phyloP scores from a whole-genome alignment of 2,797 vertebrate species.

The Acropternis orthonyx region DNA sequence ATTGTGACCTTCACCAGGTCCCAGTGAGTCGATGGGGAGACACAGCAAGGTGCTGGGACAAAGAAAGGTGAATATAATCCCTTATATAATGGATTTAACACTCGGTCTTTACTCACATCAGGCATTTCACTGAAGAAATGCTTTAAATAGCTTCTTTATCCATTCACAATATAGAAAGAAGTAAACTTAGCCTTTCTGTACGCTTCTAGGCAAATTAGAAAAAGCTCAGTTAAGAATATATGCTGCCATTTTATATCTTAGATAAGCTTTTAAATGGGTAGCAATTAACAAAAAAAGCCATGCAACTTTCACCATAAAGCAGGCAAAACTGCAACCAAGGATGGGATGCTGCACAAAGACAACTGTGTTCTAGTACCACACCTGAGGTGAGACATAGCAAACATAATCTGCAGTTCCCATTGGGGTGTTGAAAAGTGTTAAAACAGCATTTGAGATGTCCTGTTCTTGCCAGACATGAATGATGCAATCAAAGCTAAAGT shows the following conservation, averaged over 20 bases:
- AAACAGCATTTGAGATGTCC: constrained; percentile 30
- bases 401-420: constrained; percentile 14
- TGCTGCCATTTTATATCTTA: neutral
- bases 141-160: neutral
- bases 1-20: neutral
- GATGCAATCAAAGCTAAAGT: constrained; percentile 20
- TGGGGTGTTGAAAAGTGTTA: constrained; percentile 40
- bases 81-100: neutral
- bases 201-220: neutral
- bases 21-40: neutral
- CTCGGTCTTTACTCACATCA: neutral
- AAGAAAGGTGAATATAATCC: neutral
- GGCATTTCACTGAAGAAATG: neutral
- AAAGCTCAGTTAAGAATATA: neutral
- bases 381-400: neutral
- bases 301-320: fast-evolving
- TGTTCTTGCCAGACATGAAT: constrained; percentile 38
- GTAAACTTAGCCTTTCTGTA: neutral
- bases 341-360: neutral
- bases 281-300: neutral
- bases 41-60: neutral
- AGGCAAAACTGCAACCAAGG: neutral
- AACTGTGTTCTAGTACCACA: neutral
- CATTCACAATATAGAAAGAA: neutral
- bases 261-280: neutral